These are phyloP conservation scores for Anoura caudifer DNA, from an alignment of 2,113 vertebrate genomes.

Conservation along the genomic window DNA sequence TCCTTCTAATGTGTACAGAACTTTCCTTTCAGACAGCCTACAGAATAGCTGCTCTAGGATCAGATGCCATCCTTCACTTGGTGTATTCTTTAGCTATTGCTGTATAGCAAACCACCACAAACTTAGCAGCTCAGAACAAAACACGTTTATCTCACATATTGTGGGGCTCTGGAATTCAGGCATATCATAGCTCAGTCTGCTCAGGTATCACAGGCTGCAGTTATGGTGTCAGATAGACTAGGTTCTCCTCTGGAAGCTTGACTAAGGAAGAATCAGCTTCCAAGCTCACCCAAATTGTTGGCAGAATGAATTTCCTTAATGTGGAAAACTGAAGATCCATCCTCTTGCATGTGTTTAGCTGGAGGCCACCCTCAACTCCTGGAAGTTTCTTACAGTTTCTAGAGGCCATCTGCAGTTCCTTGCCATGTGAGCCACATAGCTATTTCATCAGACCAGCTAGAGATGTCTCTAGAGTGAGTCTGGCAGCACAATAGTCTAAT, in stretches of 20 bases:
- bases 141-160: background rate
- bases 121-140: background rate
- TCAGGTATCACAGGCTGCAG: background rate
- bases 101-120: background rate
- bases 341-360: background rate
- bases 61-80: background rate
- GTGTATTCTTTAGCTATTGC: background rate
- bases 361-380: background rate
- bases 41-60: background rate
- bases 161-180: background rate
- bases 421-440: background rate
- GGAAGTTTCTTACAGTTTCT: background rate
- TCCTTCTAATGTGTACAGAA: background rate
- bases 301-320: background rate
- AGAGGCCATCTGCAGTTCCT: background rate
- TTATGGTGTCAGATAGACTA: background rate
- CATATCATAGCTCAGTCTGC: background rate
- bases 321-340: background rate
- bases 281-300: background rate
- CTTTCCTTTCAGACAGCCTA: background rate
- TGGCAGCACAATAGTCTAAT: background rate
- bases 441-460: background rate
- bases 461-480: background rate
- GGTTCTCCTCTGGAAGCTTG: background rate
- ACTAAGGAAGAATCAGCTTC: background rate